Percentiles rank a stretch among this genome's conserved stretches.
Conservation (phyloP, 2,797 vertebrate genomes). For the Eulemur rubriventer region DNA sequence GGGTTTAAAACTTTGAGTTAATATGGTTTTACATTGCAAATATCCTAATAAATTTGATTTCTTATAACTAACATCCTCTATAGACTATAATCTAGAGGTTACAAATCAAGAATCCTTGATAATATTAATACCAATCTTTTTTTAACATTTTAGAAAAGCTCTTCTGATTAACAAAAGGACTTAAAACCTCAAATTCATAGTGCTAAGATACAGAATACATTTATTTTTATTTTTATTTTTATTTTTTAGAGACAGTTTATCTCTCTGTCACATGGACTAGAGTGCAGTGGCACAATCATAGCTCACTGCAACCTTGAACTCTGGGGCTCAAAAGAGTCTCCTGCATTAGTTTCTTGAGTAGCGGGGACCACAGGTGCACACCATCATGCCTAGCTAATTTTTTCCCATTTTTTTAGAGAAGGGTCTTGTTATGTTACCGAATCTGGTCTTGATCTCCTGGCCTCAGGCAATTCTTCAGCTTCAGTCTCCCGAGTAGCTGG, state of each 20-base stretch:
- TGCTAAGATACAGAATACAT: background rate
- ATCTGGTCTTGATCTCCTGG: background rate
- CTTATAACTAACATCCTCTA: background rate
- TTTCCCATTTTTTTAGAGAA: background rate
- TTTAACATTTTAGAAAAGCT: background rate
- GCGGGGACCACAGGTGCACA: background rate
- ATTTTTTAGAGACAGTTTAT: background rate
- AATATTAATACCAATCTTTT: background rate
- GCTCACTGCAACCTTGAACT: background rate
- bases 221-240: background rate
- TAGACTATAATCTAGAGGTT: background rate
- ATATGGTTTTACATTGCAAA: background rate
- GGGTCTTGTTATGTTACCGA: background rate
- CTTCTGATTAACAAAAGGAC: background rate
- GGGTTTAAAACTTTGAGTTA: conserved; percentile 23
- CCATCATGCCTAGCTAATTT: background rate
- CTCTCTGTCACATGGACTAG: background rate
- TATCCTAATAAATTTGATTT: background rate
- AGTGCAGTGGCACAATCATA: background rate
- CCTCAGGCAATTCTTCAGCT: background rate
- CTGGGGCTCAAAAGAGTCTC: background rate
- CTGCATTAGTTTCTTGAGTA: background rate
- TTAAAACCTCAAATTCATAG: background rate
- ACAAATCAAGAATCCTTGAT: background rate
- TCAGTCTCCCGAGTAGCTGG: background rate